Base-by-base conservation (phyloP, 2,113 vertebrate species). In the Equus przewalskii region DNA sequence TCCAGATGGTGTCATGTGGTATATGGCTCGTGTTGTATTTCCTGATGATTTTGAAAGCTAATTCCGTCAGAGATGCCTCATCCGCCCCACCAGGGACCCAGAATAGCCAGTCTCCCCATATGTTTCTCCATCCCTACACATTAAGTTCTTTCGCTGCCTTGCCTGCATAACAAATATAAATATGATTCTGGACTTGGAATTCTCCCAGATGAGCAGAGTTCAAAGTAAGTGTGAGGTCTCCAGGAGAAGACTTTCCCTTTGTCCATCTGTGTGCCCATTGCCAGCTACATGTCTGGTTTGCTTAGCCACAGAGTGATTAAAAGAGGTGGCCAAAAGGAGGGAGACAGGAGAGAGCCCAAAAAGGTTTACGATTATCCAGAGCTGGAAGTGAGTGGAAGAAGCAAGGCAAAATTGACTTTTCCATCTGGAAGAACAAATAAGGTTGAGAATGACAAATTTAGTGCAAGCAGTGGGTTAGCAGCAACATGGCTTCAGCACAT, bases 141-240 rank as follows among this genome's bases (percentile, higher is more conserved):
- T 96, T n/a, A 97, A 98, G 93, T 82, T 96, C 98, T 97, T 96
- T 98, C 97, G 94, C 96, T 98, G 96, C 36, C 96, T 96, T 98
- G 98, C 97, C 98, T 98, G 98, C 88, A 98, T 98, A 98, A 98
- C 97, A 98, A 98, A 98, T 97, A 98, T 92, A 98, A 99, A 98
- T 98, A 98, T 93, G 94, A 92, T 96, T 98, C 96, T 98, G 97
- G 97, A 98, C 88, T 95, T 97, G 97, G 93, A 97, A 98, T 98
- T 98, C 96, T 98, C 98, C 98, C 98, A 98, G 98, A 98, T 98
- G 98, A 98, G 81, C 90, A 97, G 96, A 98, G 98, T 98, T 99
- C 98, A 99, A 98, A 99, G 98, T 87, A 98, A 98, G 97, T 86
- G 79, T 96, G 80, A 82, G 86, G 79, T 76, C 92, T 96, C 91